Conservation (phyloP, 1,140 invertebrate species). For the Drosophila sturtevanti region DNA sequence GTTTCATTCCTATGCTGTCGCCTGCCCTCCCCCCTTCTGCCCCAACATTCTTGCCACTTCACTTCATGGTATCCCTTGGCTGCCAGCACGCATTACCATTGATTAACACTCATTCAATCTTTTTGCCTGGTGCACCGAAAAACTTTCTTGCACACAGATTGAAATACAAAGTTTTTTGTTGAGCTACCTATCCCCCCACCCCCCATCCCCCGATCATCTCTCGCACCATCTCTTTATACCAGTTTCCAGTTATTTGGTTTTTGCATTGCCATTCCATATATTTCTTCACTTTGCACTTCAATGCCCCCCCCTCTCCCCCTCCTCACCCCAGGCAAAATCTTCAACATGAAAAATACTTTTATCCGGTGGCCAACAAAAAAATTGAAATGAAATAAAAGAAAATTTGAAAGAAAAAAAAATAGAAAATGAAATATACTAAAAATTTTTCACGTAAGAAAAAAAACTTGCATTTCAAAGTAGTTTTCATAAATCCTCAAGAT, state of each 20-base stretch:
- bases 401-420: slow-evolving; percentile 16
- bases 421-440: background rate
- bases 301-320: too few relatives aligned
- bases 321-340: slow-evolving; percentile 61
- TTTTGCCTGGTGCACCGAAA: slow-evolving; percentile 57
- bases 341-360: slow-evolving; percentile 79
- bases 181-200: slow-evolving; percentile 47
- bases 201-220: slow-evolving; percentile 9
- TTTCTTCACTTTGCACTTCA: slow-evolving; percentile 55
- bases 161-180: slow-evolving; percentile 78
- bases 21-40: too few relatives aligned
- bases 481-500: slow-evolving; percentile 76
- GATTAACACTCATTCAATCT: slow-evolving; percentile 74
- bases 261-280: slow-evolving; percentile 53
- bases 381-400: too few relatives aligned
- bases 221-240: background rate
- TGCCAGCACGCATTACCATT: slow-evolving; percentile 76
- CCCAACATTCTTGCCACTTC: too few relatives aligned
- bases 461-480: slow-evolving; percentile 40
- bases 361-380: slow-evolving; percentile 36
- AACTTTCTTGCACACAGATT: slow-evolving; percentile 77
- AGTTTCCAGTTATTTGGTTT: slow-evolving; percentile 67
- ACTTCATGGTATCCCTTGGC: slow-evolving; percentile 7
- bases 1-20: background rate
- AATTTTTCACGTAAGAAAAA: too few relatives aligned